Conservation (phyloP, 2,797 vertebrate species). For the Allobates femoralis region DNA sequence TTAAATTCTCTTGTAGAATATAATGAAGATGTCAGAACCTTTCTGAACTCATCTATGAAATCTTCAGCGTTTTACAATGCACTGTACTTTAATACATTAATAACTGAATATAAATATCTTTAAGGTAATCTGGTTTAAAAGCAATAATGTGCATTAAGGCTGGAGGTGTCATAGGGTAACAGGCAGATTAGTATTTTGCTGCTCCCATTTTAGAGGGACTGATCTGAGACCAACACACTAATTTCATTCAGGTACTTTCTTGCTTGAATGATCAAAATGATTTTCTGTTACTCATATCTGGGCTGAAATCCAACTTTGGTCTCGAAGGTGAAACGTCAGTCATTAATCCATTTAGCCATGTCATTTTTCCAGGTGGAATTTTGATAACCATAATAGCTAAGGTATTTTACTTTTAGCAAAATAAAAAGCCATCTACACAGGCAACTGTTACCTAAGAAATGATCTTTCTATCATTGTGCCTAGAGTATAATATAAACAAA, state of each 20-base stretch:
- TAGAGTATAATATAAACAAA: not conserved
- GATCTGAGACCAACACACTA: constrained; percentile 69
- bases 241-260: constrained; percentile 73
- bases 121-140: constrained; percentile 47
- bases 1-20: not conserved
- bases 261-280: constrained; percentile 77
- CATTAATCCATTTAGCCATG: constrained; percentile 72
- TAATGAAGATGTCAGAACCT: not conserved
- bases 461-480: not conserved
- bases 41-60: not conserved
- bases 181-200: constrained; percentile 71
- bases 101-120: constrained; percentile 40
- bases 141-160: constrained; percentile 18
- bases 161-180: constrained; percentile 40
- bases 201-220: constrained; percentile 65
- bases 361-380: constrained; percentile 70
- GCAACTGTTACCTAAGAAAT: not conserved
- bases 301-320: constrained; percentile 68
- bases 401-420: constrained; percentile 58
- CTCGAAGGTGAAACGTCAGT: constrained; percentile 73
- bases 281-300: constrained; percentile 74
- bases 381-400: constrained; percentile 66
- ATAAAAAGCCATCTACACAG: not conserved
- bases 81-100: constrained; percentile 19
- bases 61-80: not conserved